These are phyloP conservation scores for Brachionus rubens DNA, from an alignment of 1,140 invertebrate species.

Conservation along the genomic window DNA sequence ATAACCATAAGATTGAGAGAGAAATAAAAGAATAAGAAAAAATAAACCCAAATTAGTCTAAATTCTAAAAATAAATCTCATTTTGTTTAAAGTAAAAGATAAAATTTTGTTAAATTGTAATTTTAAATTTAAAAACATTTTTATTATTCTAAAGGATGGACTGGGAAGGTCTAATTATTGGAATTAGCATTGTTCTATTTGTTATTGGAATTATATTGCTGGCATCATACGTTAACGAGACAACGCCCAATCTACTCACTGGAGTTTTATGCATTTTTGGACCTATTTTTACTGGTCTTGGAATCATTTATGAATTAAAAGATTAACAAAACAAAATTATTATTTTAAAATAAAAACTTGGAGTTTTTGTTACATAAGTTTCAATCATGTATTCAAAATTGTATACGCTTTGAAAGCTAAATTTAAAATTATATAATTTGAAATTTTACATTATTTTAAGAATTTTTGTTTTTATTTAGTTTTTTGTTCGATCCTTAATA, in stretches of 20 bases:
- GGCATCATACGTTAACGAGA: background rate
- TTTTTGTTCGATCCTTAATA: background rate
- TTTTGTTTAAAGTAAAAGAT: no score
- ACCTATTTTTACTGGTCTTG: slow-evolving; percentile 8
- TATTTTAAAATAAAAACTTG: background rate
- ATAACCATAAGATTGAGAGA: no score
- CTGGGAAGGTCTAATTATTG: slow-evolving; percentile 13
- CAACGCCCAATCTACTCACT: background rate
- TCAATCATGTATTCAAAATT: background rate
- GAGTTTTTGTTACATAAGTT: background rate
- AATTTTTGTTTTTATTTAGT: background rate
- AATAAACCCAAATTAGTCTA: no score
- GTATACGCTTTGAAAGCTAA: slow-evolving; percentile 15
- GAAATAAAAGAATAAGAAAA: no score
- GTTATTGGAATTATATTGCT: background rate
- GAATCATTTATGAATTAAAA: slow-evolving; percentile 7
- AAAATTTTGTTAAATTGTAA: background rate
- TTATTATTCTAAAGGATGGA: background rate
- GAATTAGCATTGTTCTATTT: background rate
- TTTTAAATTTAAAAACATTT: background rate
- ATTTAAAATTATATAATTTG: slow-evolving; percentile 20
- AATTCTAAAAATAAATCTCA: no score
- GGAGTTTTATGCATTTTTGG: slow-evolving; percentile 11
- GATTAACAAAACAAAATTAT: background rate
- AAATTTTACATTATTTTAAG: slow-evolving; percentile 27